Conservation (phyloP, 2,113 vertebrate genomes). For the Calidris pugnax region DNA sequence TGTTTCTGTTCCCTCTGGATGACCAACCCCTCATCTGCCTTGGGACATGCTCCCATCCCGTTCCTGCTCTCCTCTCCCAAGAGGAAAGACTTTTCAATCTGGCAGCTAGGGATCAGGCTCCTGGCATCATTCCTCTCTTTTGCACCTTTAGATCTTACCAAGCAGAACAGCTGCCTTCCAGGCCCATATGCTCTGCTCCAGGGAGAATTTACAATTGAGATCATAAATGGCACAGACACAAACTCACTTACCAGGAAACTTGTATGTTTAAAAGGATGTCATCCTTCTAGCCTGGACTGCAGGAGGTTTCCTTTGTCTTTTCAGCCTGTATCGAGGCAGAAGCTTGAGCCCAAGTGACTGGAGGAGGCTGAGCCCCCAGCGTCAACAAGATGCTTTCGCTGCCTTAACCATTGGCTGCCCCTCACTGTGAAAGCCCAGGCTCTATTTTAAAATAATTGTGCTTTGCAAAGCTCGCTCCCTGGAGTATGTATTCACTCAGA, state of each 20-base stretch:
- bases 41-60: background rate
- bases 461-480: constrained; percentile 33
- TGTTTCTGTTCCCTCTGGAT: background rate
- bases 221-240: background rate
- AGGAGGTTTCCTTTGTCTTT: background rate
- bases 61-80: background rate
- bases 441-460: constrained; percentile 52
- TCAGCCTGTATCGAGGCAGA: background rate
- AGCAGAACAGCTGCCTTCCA: constrained; percentile 13
- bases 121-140: background rate
- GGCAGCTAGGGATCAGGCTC: background rate
- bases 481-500: constrained; percentile 44
- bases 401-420: constrained; percentile 43
- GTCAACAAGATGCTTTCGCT: background rate
- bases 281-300: background rate
- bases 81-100: background rate
- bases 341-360: constrained; percentile 26
- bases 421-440: constrained; percentile 31
- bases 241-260: background rate
- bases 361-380: constrained; percentile 34
- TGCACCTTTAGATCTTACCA: background rate
- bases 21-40: background rate
- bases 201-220: background rate
- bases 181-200: background rate
- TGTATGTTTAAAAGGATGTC: constrained; percentile 1